Percentiles rank a stretch among this genome's conserved stretches.
Conservation (phyloP, 2,888 invertebrate genomes). For the Lithophane semibrunnea region DNA sequence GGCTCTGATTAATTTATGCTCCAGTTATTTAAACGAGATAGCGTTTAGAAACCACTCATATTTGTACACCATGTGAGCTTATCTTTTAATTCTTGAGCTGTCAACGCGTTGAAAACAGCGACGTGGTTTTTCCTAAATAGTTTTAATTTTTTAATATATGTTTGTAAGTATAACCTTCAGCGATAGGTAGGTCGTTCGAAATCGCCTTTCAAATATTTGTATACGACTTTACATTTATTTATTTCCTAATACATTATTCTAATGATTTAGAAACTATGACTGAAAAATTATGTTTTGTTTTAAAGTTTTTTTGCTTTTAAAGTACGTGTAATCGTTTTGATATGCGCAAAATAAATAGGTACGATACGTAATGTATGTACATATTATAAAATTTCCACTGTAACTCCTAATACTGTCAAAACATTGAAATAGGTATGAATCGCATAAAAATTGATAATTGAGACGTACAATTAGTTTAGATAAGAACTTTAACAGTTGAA, state of each 20-base stretch:
- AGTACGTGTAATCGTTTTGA: constrained; percentile 25
- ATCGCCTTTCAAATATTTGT: constrained; percentile 59
- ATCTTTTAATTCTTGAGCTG: constrained; percentile 90
- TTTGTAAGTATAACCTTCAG: constrained; percentile 49
- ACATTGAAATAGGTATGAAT: constrained; percentile 50
- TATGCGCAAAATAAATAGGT: constrained; percentile 48
- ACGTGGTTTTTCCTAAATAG: constrained; percentile 74
- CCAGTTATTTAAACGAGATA: constrained; percentile 87
- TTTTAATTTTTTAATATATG: constrained; percentile 27
- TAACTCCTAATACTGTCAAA: constrained; percentile 51
- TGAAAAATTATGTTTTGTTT: constrained; percentile 24
- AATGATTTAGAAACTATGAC: constrained; percentile 25
- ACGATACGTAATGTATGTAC: constrained; percentile 23
- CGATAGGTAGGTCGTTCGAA: constrained; percentile 16
- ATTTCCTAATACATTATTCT: constrained; percentile 33
- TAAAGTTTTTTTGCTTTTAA: constrained; percentile 15
- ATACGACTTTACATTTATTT: constrained; percentile 27
- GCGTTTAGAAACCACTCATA: constrained; percentile 83
- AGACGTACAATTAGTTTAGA: constrained; percentile 68
- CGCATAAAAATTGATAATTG: constrained; percentile 68
- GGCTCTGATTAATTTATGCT: constrained; percentile 88
- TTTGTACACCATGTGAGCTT: constrained; percentile 86
- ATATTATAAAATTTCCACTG: constrained; percentile 56
- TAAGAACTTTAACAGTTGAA: constrained; percentile 68
- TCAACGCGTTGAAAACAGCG: constrained; percentile 76